Evolutionary conservation across 1,140 invertebrate species (phyloP).

Genomic region (Nebria ingens): DNA sequence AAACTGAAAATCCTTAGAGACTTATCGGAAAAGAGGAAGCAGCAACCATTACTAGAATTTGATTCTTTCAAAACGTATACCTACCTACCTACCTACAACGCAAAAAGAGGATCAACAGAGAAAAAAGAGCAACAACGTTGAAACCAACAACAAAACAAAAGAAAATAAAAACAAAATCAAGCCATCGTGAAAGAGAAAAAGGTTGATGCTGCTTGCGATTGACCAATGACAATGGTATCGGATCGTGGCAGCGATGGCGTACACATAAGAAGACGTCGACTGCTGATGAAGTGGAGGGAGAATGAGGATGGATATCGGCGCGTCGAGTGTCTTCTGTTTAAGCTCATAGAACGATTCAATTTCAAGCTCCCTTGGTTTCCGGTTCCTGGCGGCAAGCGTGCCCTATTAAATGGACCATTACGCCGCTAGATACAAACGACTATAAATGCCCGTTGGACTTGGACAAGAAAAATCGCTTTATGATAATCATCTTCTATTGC

Average conservation of each 20-base stretch:
- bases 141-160: no score
- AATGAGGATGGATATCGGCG: neutral
- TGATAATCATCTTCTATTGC: no score
- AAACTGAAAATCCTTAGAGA: no score
- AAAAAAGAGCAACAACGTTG: no score
- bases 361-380: constrained; percentile 8
- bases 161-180: no score
- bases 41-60: no score
- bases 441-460: constrained; percentile 6
- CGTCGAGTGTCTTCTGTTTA: constrained; percentile 6
- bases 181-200: no score
- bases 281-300: neutral
- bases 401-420: constrained; percentile 9
- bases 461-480: constrained; percentile 4
- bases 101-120: no score
- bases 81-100: no score
- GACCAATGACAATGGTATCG: neutral
- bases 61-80: no score
- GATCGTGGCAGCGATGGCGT: neutral
- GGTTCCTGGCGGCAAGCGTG: constrained; percentile 7
- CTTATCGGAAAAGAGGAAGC: no score
- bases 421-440: neutral
- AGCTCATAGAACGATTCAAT: constrained; percentile 9
- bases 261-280: neutral
- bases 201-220: no score